A percentile compares a stretch with the other conserved stretches of the same genome.
Conservation (phyloP, 2,113 vertebrate genomes). For the Oncorhynchus keta region DNA sequence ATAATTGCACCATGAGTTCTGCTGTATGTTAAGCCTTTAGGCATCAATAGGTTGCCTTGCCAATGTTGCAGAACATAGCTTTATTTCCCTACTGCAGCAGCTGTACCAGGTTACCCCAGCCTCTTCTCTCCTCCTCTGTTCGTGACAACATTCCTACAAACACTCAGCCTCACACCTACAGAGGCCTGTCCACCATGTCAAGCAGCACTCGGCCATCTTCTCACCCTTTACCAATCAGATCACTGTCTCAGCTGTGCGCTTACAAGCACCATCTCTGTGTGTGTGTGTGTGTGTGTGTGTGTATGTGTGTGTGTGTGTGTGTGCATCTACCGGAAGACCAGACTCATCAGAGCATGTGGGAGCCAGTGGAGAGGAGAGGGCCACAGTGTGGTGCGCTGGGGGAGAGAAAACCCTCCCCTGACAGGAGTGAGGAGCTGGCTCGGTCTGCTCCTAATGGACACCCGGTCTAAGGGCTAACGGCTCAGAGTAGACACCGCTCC, state of each 20-base stretch:
- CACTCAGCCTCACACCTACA: slow-evolving; percentile 8
- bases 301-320: not conserved
- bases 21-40: not conserved
- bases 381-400: not conserved
- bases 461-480: slow-evolving; percentile 10
- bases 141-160: not conserved
- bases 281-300: not conserved
- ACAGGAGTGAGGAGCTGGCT: slow-evolving; percentile 5
- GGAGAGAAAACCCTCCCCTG: slow-evolving; percentile 7
- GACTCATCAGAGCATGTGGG: not conserved
- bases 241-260: not conserved
- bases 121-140: not conserved
- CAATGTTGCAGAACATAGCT: not conserved
- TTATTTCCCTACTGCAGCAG: not conserved
- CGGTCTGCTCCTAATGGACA: slow-evolving; percentile 9
- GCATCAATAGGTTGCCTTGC: not conserved
- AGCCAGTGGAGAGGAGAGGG: not conserved
- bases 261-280: not conserved
- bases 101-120: not conserved
- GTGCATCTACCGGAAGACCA: not conserved
- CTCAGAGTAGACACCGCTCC: slow-evolving; percentile 3
- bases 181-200: slow-evolving; percentile 6
- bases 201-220: slow-evolving; percentile 8
- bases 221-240: slow-evolving; percentile 14
- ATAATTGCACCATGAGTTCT: not conserved